Evolutionary conservation across 2,888 invertebrate genomes (phyloP).

Genomic region (Eupithecia exiguata): DNA sequence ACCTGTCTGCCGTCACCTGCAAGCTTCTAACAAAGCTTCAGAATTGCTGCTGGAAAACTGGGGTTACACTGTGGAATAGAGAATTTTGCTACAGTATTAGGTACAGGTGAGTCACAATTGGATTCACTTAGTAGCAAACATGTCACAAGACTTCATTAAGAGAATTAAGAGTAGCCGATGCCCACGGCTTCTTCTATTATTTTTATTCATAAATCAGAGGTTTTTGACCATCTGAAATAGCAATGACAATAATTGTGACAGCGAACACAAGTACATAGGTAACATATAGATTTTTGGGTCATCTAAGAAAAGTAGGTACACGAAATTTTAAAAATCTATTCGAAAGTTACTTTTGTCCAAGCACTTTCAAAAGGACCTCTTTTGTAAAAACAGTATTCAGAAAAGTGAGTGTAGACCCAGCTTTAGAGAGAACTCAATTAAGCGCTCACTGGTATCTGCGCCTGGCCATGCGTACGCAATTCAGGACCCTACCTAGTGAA

Average conservation of each 20-base stretch:
- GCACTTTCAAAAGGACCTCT: neutral
- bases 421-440: slow-evolving; percentile 19
- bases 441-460: slow-evolving; percentile 15
- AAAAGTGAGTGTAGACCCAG: neutral
- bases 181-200: too few relatives aligned
- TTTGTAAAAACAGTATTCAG: neutral
- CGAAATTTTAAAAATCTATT: too few relatives aligned
- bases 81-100: neutral
- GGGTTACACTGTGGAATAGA: neutral
- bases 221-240: too few relatives aligned
- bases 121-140: neutral
- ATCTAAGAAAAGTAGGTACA: neutral
- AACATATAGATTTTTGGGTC: neutral
- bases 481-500: slow-evolving; percentile 8
- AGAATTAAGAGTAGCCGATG: too few relatives aligned
- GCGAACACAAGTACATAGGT: too few relatives aligned
- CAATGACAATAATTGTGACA: too few relatives aligned
- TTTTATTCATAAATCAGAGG: too few relatives aligned
- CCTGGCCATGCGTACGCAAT: slow-evolving; percentile 9
- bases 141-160: neutral
- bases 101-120: neutral
- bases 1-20: neutral
- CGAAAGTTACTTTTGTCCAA: too few relatives aligned
- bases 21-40: neutral
- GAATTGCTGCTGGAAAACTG: neutral